Base-by-base conservation (phyloP, 2,113 vertebrate species). In the Grus americana region DNA sequence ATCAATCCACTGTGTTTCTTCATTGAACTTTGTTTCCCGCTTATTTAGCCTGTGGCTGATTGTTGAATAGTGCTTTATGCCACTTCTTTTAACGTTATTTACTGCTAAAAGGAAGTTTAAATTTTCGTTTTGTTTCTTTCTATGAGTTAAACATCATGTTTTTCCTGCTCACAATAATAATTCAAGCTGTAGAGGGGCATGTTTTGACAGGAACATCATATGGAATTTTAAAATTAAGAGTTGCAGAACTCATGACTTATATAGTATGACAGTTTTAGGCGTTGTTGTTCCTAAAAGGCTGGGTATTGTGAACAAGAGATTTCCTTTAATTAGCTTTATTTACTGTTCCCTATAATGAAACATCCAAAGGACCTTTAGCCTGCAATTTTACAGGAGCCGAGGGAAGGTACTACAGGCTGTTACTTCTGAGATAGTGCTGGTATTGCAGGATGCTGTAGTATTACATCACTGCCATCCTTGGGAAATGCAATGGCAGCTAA, bases 321-420 rank as follows among this genome's bases (percentile, higher is more conserved):
- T 96, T 92, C 14, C 50, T 96, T 93, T 96, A 94, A 95, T 96
- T 92, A 85, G 36, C 16, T 59, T 89, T 97, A 86, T 95, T 97
- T 96, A 95, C 20, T 79, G 22, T 72, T 85, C 20, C 40, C 34
- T 72, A 14, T 68, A 92, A 58, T 55, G 54, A 88, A 94, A 50
- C 11, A 81, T 59, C 34, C 52, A 47, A 52, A 88, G 38, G 23
- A 59, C 62, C n/a, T 95, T 82, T 81, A 72, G 15, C 42, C 47
- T 91, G 87, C 42, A 80, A 9, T 88, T 85, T 92, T 81, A 30
- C 29, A 19, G 30, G 8, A 29, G 24, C 34, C 61, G 59, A 78
- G 40, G 62, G 68, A 90, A 75, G 50, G 15, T 61, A 46, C 47
- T 71, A 21, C 0, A 15, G 19, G 10, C 34, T 93, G 16, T 34